Percentiles rank a stretch among this genome's conserved stretches.
Evolutionary conservation across 2,113 vertebrate genomes (phyloP).

Genomic region (Anseranas semipalmata): DNA sequence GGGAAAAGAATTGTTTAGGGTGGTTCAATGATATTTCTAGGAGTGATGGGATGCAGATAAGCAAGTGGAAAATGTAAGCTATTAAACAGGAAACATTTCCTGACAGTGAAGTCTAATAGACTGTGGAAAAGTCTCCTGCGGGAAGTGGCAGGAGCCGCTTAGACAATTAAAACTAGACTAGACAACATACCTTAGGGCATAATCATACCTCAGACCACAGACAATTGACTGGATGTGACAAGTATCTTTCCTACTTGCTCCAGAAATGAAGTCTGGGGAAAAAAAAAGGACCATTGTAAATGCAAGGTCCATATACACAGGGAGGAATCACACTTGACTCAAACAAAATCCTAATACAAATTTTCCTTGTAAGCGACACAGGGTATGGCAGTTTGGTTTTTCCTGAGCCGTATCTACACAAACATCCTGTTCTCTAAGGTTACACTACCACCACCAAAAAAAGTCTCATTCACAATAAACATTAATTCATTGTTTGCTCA

Average conservation of each 20-base stretch:
- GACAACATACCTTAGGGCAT: background rate
- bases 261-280: background rate
- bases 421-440: background rate
- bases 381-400: background rate
- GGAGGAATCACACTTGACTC: background rate
- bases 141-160: slow-evolving; percentile 67
- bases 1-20: slow-evolving; percentile 56
- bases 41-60: slow-evolving; percentile 61
- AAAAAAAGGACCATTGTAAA: background rate
- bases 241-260: background rate
- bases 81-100: slow-evolving; percentile 64
- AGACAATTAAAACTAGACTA: slow-evolving; percentile 13
- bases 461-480: background rate
- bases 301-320: background rate
- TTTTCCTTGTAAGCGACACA: background rate
- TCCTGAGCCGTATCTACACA: background rate
- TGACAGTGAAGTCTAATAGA: slow-evolving; percentile 37
- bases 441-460: background rate
- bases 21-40: slow-evolving; percentile 52
- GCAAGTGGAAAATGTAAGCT: slow-evolving; percentile 62
- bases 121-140: slow-evolving; percentile 5
- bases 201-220: background rate
- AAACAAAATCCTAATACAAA: background rate
- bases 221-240: background rate
- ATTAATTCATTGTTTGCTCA: background rate